Conservation (phyloP, 2,797 vertebrate species). For the Hemitrygon akajei region DNA sequence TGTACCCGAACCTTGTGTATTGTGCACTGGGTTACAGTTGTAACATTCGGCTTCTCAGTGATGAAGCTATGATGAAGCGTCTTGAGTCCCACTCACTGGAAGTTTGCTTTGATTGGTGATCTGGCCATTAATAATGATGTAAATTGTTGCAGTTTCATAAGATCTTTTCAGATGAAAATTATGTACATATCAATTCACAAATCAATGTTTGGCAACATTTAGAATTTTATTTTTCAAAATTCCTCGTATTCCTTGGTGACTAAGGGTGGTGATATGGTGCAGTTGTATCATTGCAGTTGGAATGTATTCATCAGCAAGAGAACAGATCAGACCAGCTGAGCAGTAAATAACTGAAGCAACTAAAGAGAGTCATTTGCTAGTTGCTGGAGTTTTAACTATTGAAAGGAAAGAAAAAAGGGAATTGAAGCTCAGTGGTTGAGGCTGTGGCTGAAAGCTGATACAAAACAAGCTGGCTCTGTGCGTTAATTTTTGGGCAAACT, state of each 20-base stretch:
- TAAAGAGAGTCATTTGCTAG: background rate
- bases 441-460: no score
- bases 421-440: no score
- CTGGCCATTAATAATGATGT: no score
- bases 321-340: background rate
- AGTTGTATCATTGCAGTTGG: background rate
- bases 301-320: background rate
- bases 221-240: background rate
- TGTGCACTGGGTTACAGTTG: background rate
- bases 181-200: no score
- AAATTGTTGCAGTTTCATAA: background rate
- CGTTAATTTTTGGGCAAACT: no score
- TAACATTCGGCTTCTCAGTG: background rate
- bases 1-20: background rate
- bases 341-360: no score
- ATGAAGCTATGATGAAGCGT: no score
- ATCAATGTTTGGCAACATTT: background rate
- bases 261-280: background rate
- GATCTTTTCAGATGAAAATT: background rate
- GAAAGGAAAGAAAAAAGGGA: no score
- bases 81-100: no score
- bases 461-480: no score
- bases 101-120: background rate
- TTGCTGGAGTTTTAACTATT: background rate
- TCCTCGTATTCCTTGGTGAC: background rate